phyloP scores from a whole-genome alignment of 1,140 invertebrate species.

The Gryon sp. region DNA sequence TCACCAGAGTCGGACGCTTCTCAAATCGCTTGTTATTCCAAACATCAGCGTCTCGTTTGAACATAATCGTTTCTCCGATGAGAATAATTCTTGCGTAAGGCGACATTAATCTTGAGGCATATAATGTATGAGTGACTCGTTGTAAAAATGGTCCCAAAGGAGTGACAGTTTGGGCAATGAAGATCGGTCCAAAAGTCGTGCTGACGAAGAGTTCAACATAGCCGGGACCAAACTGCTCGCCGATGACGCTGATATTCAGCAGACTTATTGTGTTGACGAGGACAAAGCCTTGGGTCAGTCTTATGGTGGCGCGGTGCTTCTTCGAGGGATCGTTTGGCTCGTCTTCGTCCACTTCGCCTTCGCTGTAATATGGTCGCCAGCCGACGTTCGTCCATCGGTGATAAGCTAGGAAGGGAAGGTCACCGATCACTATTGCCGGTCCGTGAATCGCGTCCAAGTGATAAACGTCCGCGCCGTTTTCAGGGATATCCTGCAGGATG shows the following conservation, averaged over 20 bases:
- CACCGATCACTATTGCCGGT: slow-evolving; percentile 81
- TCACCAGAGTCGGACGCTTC: slow-evolving; percentile 85
- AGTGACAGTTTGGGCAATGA: slow-evolving; percentile 88
- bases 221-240: slow-evolving; percentile 88
- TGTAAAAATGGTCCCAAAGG: slow-evolving; percentile 90
- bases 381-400: slow-evolving; percentile 72
- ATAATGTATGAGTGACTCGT: slow-evolving; percentile 88
- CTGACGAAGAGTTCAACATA: slow-evolving; percentile 86
- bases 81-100: slow-evolving; percentile 85
- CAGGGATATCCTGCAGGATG: slow-evolving; percentile 89
- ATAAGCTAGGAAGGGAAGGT: slow-evolving; percentile 71
- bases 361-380: slow-evolving; percentile 61
- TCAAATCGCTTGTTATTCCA: slow-evolving; percentile 94
- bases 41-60: slow-evolving; percentile 91
- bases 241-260: slow-evolving; percentile 80
- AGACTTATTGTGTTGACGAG: slow-evolving; percentile 80
- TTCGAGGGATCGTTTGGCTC: slow-evolving; percentile 42
- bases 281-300: slow-evolving; percentile 81
- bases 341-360: slow-evolving; percentile 19
- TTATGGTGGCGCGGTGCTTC: slow-evolving; percentile 82
- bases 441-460: slow-evolving; percentile 89
- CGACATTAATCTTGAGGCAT: slow-evolving; percentile 81
- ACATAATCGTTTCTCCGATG: slow-evolving; percentile 87
- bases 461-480: slow-evolving; percentile 92
- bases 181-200: slow-evolving; percentile 82